Percentiles rank a stretch among this genome's conserved stretches.
These are phyloP conservation scores for Macroteleia sp. DNA, from an alignment of 2,888 invertebrate genomes.

Conservation along the genomic window DNA sequence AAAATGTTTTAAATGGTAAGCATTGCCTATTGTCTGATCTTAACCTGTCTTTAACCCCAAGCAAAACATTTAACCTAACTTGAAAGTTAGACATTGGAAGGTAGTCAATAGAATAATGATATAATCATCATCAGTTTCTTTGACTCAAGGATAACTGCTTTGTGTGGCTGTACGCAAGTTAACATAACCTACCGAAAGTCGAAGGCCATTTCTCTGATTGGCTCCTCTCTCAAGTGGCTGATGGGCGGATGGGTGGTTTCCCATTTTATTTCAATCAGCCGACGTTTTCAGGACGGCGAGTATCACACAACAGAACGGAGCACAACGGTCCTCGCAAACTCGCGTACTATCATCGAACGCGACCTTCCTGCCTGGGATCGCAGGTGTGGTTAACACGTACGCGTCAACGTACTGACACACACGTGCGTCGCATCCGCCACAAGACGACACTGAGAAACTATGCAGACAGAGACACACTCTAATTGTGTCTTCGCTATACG, in stretches of 20 bases:
- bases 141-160: constrained; percentile 31
- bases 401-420: constrained; percentile 48
- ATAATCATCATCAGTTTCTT: not conserved
- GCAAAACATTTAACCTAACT: too few species aligned
- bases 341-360: constrained; percentile 62
- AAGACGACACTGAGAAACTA: constrained; percentile 43
- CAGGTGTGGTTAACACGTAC: constrained; percentile 63
- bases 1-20: too few species aligned
- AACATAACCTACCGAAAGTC: constrained; percentile 79
- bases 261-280: constrained; percentile 85
- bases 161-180: not conserved
- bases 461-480: constrained; percentile 25
- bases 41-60: too few species aligned
- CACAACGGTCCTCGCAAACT: constrained; percentile 66
- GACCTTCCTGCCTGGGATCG: constrained; percentile 57
- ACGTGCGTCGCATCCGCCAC: constrained; percentile 42
- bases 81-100: too few species aligned
- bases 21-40: too few species aligned
- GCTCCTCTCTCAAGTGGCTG: constrained; percentile 90
- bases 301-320: constrained; percentile 70
- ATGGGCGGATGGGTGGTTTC: constrained; percentile 93
- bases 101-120: too few species aligned
- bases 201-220: constrained; percentile 81
- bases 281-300: constrained; percentile 76
- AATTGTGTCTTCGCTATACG: constrained; percentile 26